A percentile compares a stretch with the other conserved stretches of the same genome.
Evolutionary conservation across 53 echinoderm and acorn worm genomes (phyloP).

Genomic region (Hippasteria phrygiana): DNA sequence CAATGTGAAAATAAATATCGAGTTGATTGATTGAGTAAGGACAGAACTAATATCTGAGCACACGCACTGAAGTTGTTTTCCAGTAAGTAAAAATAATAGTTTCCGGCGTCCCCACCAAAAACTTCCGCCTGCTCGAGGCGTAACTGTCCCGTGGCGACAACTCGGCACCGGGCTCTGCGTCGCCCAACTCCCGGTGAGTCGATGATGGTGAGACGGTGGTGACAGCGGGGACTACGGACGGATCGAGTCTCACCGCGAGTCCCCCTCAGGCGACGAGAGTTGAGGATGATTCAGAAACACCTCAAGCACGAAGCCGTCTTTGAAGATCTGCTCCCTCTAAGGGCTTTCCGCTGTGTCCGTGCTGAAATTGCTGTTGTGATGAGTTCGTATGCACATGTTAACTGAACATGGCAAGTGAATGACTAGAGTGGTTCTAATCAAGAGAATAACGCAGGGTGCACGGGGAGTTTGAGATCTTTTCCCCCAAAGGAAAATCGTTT

Average conservation of each 20-base stretch:
- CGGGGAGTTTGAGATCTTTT: too few species aligned
- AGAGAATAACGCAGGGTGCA: too few species aligned
- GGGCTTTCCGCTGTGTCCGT: too few species aligned
- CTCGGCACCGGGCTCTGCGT: background rate
- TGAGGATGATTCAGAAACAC: conserved; percentile 31
- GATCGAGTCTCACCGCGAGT: conserved; percentile 20
- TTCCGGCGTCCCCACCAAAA: background rate
- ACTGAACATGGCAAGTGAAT: too few species aligned
- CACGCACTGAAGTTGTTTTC: background rate
- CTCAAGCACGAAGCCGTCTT: background rate
- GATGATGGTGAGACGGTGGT: background rate
- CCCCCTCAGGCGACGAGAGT: conserved; percentile 15
- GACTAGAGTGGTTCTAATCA: too few species aligned
- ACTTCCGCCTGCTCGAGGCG: conserved; percentile 32
- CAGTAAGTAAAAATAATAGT: background rate
- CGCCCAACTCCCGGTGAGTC: background rate
- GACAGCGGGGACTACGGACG: conserved; percentile 1
- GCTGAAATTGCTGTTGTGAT: background rate
- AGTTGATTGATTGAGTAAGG: too few species aligned
- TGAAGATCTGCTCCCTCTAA: background rate
- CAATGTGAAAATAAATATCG: too few species aligned
- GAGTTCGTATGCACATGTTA: background rate
- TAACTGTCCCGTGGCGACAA: background rate
- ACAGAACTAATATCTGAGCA: background rate
- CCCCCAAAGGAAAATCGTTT: too few species aligned